Evolutionary conservation across 2,888 invertebrate species (phyloP).

Genomic region (Fragum whitleyi): DNA sequence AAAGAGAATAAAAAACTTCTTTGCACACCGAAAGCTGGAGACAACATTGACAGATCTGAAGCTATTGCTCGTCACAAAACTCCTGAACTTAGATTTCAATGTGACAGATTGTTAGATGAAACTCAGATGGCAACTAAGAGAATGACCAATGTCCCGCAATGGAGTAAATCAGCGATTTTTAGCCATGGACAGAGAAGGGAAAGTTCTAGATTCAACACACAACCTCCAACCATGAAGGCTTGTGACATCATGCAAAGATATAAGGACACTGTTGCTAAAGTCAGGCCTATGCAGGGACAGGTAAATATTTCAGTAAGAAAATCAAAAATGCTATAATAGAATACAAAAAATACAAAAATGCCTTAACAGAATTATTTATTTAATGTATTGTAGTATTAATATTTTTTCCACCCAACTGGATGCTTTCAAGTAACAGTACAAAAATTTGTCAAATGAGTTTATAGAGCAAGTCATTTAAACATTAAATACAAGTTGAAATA

Average conservation of each 20-base stretch:
- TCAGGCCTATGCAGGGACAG: slow-evolving; percentile 27
- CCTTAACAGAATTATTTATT: too few relatives aligned
- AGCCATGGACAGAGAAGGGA: background rate
- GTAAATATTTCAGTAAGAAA: too few relatives aligned
- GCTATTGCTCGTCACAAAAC: background rate
- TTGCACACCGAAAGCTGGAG: background rate
- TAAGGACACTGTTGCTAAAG: slow-evolving; percentile 46
- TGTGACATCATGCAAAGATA: slow-evolving; percentile 53
- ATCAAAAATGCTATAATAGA: too few relatives aligned
- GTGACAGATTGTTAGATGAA: background rate
- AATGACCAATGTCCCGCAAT: background rate
- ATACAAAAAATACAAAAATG: too few relatives aligned
- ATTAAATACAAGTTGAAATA: too few relatives aligned
- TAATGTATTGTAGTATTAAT: too few relatives aligned
- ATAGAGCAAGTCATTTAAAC: too few relatives aligned
- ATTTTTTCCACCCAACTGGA: too few relatives aligned
- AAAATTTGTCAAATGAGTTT: too few relatives aligned
- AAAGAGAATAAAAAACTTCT: background rate
- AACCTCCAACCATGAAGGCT: background rate
- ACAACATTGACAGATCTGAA: background rate
- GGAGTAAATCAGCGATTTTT: background rate
- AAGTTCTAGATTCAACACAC: background rate
- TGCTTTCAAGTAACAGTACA: too few relatives aligned
- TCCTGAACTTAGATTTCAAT: background rate
- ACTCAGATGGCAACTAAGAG: background rate